A percentile compares a stretch with the other conserved stretches of the same genome.
phyloP scores from a whole-genome alignment of 2,888 invertebrate species.

The Trilocha varians region DNA sequence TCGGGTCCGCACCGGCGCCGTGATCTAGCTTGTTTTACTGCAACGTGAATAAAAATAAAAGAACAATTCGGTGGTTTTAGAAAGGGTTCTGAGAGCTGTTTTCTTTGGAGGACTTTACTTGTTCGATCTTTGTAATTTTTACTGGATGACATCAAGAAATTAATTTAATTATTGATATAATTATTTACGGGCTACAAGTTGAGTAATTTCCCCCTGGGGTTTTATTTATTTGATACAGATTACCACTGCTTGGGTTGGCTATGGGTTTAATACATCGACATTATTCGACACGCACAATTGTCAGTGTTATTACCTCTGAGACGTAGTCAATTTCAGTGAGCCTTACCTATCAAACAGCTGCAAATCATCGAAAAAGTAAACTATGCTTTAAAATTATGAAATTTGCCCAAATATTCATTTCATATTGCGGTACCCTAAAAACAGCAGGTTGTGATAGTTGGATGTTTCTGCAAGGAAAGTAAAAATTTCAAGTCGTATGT shows the following conservation, averaged over 20 bases:
- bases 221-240: too few relatives aligned
- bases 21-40: conserved; percentile 1
- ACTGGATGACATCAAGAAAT: too few relatives aligned
- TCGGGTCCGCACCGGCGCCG: neutral
- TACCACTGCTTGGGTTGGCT: too few relatives aligned
- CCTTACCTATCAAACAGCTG: neutral
- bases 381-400: neutral
- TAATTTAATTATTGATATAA: too few relatives aligned
- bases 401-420: neutral
- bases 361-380: neutral
- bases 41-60: neutral
- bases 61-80: neutral
- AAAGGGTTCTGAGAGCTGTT: neutral
- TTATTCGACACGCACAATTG: too few relatives aligned
- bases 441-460: neutral
- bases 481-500: neutral
- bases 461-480: neutral
- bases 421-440: neutral
- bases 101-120: neutral
- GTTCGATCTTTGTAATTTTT: too few relatives aligned
- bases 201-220: too few relatives aligned
- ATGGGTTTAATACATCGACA: too few relatives aligned
- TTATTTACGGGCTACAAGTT: too few relatives aligned
- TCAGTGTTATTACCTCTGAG: too few relatives aligned
- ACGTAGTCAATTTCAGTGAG: neutral